These are phyloP conservation scores for Dione vanillae DNA, from an alignment of 2,888 invertebrate genomes.

Conservation along the genomic window DNA sequence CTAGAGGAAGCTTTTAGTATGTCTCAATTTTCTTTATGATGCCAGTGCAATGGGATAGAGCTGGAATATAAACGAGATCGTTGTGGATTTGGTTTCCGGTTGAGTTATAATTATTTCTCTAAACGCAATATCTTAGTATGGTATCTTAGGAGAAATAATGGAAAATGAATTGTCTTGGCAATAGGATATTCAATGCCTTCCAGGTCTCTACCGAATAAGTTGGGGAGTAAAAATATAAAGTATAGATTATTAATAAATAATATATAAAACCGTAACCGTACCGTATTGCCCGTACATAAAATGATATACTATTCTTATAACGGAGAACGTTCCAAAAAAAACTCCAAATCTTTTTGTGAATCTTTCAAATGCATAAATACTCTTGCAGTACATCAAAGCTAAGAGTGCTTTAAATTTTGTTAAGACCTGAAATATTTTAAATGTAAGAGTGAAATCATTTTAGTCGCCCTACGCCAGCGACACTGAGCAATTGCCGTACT, in stretches of 20 bases:
- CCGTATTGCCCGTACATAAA: no score
- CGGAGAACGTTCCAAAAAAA: not conserved
- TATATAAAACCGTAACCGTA: no score
- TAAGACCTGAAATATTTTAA: conserved; percentile 38
- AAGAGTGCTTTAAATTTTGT: conserved; percentile 32
- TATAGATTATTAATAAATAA: no score
- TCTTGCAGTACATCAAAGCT: conserved; percentile 16
- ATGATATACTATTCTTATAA: not conserved
- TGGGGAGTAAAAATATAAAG: no score
- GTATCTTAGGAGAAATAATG: no score
- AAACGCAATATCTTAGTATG: no score
- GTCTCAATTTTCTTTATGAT: not conserved
- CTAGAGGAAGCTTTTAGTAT: not conserved
- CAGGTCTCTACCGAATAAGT: no score
- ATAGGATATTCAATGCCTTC: no score
- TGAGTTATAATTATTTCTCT: no score
- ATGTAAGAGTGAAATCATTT: conserved; percentile 51
- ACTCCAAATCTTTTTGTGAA: not conserved
- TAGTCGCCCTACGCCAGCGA: conserved; percentile 59
- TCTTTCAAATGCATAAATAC: conserved; percentile 9
- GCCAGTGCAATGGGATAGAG: not conserved
- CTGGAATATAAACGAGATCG: no score
- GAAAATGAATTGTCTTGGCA: no score
- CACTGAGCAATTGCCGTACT: conserved; percentile 77
- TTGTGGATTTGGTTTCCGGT: no score